These are phyloP conservation scores for Atractosteus spatula DNA, from an alignment of 2,113 vertebrate genomes.

Conservation along the genomic window DNA sequence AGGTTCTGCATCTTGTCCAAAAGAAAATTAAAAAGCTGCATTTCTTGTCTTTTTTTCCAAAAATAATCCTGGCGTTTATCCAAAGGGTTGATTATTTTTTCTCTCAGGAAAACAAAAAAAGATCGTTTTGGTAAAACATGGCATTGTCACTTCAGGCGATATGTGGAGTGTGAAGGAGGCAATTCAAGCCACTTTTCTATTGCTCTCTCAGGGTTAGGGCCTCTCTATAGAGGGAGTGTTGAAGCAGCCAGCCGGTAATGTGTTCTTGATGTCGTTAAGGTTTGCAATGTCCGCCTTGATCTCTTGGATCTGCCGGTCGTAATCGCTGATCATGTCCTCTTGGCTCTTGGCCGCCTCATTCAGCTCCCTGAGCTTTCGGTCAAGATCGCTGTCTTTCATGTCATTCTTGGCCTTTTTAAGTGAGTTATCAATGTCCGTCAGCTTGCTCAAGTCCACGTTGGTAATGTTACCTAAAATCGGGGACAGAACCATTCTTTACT, in stretches of 20 bases:
- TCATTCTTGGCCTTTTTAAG: constrained; percentile 82
- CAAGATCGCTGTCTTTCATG: constrained; percentile 79
- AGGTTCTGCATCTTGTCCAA: constrained; percentile 10
- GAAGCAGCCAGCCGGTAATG: constrained; percentile 89
- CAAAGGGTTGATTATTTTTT: constrained; percentile 15
- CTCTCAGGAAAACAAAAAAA: constrained; percentile 36
- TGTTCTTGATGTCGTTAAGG: constrained; percentile 92
- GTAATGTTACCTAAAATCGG: constrained; percentile 80
- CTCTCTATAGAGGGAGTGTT: constrained; percentile 92
- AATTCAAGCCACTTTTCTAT: background rate
- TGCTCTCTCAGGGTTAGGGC: constrained; percentile 52
- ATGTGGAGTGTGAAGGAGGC: constrained; percentile 11
- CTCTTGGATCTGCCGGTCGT: constrained; percentile 86
- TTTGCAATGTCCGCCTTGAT: constrained; percentile 89
- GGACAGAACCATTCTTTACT: background rate
- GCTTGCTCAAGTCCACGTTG: constrained; percentile 87
- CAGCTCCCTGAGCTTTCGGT: constrained; percentile 82
- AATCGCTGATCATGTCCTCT: constrained; percentile 82
- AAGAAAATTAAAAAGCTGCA: constrained; percentile 32
- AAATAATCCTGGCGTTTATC: constrained; percentile 25
- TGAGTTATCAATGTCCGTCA: constrained; percentile 83
- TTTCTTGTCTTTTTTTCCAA: constrained; percentile 18
- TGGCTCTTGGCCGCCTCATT: constrained; percentile 80
- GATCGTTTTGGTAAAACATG: constrained; percentile 74
- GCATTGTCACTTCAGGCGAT: constrained; percentile 45